Evolutionary conservation across 2,888 invertebrate species (phyloP).

Genomic region (Epirrita christyi): DNA sequence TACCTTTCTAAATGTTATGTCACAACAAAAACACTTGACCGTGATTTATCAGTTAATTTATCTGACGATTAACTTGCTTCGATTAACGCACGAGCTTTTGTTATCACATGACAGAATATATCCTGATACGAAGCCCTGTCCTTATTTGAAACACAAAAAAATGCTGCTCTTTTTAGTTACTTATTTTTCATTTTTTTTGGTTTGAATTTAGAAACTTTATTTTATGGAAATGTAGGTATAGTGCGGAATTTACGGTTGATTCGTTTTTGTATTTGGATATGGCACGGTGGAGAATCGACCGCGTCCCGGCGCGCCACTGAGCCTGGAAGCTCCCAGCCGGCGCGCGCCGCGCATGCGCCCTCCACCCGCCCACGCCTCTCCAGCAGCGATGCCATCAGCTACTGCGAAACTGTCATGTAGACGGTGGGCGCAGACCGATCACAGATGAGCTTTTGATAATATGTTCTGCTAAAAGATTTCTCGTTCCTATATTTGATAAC

Average conservation of each 20-base stretch:
- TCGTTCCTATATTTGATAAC: background rate
- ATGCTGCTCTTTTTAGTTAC: background rate
- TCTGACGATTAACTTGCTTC: constrained; percentile 35
- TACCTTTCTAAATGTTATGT: constrained; percentile 34
- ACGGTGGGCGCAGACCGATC: background rate
- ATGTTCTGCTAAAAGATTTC: background rate
- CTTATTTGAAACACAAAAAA: constrained; percentile 14
- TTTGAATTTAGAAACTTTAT: constrained; percentile 15
- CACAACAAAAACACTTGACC: constrained; percentile 37
- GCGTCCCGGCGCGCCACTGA: constrained; percentile 82
- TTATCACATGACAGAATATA: constrained; percentile 59
- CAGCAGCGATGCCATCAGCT: constrained; percentile 32
- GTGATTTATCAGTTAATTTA: constrained; percentile 38
- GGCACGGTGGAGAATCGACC: constrained; percentile 77
- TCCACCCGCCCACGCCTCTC: constrained; percentile 49
- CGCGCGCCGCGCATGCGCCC: constrained; percentile 68
- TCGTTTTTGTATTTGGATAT: constrained; percentile 44
- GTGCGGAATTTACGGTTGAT: constrained; percentile 57
- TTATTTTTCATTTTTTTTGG: constrained; percentile 2
- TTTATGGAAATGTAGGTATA: constrained; percentile 39
- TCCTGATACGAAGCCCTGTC: constrained; percentile 36
- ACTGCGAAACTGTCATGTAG: constrained; percentile 29
- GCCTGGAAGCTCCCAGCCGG: constrained; percentile 67
- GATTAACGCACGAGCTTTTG: constrained; percentile 43
- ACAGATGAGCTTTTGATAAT: background rate